Percentiles rank a stretch among this genome's conserved stretches.
Conservation (phyloP, 2,797 vertebrate species). For the Poeciliopsis turneri region DNA sequence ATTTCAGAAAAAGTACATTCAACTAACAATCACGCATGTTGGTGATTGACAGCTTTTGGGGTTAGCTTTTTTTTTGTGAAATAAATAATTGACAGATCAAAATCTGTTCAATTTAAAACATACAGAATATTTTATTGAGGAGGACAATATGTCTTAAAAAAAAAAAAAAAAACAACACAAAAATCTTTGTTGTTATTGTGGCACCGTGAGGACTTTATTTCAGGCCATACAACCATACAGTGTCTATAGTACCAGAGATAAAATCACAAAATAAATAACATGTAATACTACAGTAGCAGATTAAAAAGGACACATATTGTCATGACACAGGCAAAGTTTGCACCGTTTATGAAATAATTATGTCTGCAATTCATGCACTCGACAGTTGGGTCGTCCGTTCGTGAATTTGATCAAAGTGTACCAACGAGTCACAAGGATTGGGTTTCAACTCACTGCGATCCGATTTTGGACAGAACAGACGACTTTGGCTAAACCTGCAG, state of each 20-base stretch:
- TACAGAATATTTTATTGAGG: neutral
- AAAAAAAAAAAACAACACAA: neutral
- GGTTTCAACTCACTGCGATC: constrained; percentile 51
- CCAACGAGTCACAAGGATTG: constrained; percentile 57
- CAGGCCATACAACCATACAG: constrained; percentile 71
- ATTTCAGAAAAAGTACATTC: neutral
- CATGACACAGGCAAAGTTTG: constrained; percentile 54
- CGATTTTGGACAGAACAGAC: constrained; percentile 17
- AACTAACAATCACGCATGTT: neutral
- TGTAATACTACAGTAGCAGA: constrained; percentile 79
- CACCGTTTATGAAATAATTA: constrained; percentile 50
- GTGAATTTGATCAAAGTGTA: constrained; percentile 26
- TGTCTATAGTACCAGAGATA: constrained; percentile 77
- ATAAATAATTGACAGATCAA: neutral
- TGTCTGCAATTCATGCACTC: constrained; percentile 63
- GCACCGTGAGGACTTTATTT: constrained; percentile 83
- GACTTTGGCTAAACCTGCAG: constrained; percentile 16
- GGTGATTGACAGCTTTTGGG: neutral
- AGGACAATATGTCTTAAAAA: neutral
- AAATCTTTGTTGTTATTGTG: constrained; percentile 58
- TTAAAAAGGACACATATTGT: constrained; percentile 73
- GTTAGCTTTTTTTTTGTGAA: neutral
- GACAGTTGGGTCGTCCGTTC: constrained; percentile 26
- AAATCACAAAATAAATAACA: constrained; percentile 84
- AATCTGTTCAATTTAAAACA: neutral